A percentile compares a stretch with the other conserved stretches of the same genome.
Evolutionary conservation across 2,113 vertebrate species (phyloP).

Genomic region (Scomber scombrus): DNA sequence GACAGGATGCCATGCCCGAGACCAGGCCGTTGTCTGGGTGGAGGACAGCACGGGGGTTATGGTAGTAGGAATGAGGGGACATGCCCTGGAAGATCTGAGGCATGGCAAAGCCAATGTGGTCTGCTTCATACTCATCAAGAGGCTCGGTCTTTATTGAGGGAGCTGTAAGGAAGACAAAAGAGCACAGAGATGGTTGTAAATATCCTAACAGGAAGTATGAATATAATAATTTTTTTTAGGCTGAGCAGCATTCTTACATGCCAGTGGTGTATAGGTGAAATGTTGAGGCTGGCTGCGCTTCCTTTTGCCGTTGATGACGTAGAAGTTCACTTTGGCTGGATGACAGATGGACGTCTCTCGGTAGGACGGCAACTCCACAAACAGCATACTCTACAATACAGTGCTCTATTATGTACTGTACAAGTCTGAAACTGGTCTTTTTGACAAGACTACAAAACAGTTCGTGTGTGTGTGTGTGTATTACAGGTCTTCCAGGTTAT

Average conservation of each 20-base stretch:
- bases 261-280: constrained; percentile 91
- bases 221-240: neutral
- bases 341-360: constrained; percentile 89
- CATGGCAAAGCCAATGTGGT: constrained; percentile 89
- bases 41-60: constrained; percentile 87
- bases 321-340: constrained; percentile 95
- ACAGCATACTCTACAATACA: constrained; percentile 92
- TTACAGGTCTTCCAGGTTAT: too few species aligned
- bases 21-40: constrained; percentile 89
- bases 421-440: too few species aligned
- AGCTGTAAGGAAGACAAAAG: constrained; percentile 78
- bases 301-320: constrained; percentile 96
- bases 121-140: constrained; percentile 92
- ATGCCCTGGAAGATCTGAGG: constrained; percentile 88
- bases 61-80: constrained; percentile 91
- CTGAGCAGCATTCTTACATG: constrained; percentile 84
- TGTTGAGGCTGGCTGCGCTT: constrained; percentile 97
- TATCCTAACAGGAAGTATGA: neutral
- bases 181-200: rapidly evolving
- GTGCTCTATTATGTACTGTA: neutral
- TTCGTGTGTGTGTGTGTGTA: too few species aligned
- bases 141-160: constrained; percentile 98
- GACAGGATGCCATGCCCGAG: constrained; percentile 91
- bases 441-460: neutral
- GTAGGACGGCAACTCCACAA: constrained; percentile 95